Conservation (phyloP, 92 coral and sea anemone genomes). For the Parazoanthus atlanticus region DNA sequence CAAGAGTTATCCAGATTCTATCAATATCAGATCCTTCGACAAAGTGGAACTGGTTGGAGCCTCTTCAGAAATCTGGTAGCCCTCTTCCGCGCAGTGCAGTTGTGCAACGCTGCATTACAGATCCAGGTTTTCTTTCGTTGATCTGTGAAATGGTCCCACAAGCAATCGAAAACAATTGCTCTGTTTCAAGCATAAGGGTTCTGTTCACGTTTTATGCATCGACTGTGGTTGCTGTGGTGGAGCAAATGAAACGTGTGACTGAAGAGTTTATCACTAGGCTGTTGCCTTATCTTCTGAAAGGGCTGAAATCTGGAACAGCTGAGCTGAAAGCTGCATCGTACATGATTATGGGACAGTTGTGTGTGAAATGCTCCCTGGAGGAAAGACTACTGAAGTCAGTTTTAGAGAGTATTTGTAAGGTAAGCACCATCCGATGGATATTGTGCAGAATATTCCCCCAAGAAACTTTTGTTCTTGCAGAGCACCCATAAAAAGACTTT, state of each 20-base stretch:
- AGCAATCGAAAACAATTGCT: conserved; percentile 55
- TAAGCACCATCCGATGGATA: conserved; percentile 6
- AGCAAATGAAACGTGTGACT: conserved; percentile 70
- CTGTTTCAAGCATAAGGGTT: conserved; percentile 71
- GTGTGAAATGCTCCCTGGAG: conserved; percentile 79
- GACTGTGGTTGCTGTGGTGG: conserved; percentile 84
- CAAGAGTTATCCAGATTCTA: conserved; percentile 84
- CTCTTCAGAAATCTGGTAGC: conserved; percentile 82
- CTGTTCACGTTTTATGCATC: conserved; percentile 92
- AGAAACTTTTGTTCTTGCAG: too few species aligned
- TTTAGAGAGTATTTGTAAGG: conserved; percentile 87
- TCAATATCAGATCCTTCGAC: conserved; percentile 71
- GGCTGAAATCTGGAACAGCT: conserved; percentile 70
- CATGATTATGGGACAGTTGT: conserved; percentile 92
- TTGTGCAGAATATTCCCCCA: not conserved
- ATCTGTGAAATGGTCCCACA: conserved; percentile 81
- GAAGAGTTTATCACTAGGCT: conserved; percentile 76
- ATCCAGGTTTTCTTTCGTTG: conserved; percentile 65
- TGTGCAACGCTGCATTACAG: conserved; percentile 81
- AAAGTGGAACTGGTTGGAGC: conserved; percentile 89
- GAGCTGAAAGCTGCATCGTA: conserved; percentile 88
- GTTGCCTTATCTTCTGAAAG: conserved; percentile 72
- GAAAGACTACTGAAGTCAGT: conserved; percentile 73
- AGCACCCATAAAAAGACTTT: too few species aligned
- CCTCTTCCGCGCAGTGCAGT: conserved; percentile 88